Evolutionary conservation across 2,888 invertebrate genomes (phyloP).

Genomic region (Scelioninae gen. 1): DNA sequence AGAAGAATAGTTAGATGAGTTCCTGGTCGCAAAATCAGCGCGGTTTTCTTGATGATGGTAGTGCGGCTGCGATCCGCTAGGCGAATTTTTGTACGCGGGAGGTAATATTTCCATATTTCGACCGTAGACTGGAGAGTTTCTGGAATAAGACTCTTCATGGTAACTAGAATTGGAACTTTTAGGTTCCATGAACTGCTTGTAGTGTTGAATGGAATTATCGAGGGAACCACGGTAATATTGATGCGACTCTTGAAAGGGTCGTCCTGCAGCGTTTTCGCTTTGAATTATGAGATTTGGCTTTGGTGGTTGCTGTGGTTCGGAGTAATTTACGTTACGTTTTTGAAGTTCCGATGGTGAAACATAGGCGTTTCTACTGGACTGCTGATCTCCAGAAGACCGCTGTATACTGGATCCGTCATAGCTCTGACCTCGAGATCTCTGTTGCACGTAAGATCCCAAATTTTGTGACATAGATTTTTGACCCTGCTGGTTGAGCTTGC

Average conservation of each 20-base stretch:
- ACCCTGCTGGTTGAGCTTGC: slow-evolving; percentile 84
- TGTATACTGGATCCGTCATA: slow-evolving; percentile 79
- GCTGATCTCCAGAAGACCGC: slow-evolving; percentile 77
- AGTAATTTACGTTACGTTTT: slow-evolving; percentile 75
- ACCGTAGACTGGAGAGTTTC: slow-evolving; percentile 78
- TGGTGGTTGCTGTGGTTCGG: slow-evolving; percentile 73
- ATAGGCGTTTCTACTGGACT: slow-evolving; percentile 80
- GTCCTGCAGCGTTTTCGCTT: slow-evolving; percentile 78
- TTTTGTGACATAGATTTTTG: slow-evolving; percentile 75
- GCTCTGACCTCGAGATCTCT: slow-evolving; percentile 78
- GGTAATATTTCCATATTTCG: slow-evolving; percentile 72
- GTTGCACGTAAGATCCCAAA: slow-evolving; percentile 72
- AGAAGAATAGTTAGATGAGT: slow-evolving; percentile 78
- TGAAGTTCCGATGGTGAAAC: slow-evolving; percentile 83
- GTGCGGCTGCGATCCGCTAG: slow-evolving; percentile 71
- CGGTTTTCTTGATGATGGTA: slow-evolving; percentile 75
- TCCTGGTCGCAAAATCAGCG: slow-evolving; percentile 76
- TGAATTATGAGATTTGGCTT: slow-evolving; percentile 79
- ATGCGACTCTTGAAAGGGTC: slow-evolving; percentile 79
- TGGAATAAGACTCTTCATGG: slow-evolving; percentile 75
- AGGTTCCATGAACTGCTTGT: slow-evolving; percentile 78
- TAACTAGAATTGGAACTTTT: slow-evolving; percentile 74
- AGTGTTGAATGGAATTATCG: slow-evolving; percentile 74
- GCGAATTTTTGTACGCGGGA: slow-evolving; percentile 73
- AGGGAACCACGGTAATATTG: slow-evolving; percentile 78